phyloP scores from a whole-genome alignment of 2,888 invertebrate species.

The Sphaerophoria taeniata region DNA sequence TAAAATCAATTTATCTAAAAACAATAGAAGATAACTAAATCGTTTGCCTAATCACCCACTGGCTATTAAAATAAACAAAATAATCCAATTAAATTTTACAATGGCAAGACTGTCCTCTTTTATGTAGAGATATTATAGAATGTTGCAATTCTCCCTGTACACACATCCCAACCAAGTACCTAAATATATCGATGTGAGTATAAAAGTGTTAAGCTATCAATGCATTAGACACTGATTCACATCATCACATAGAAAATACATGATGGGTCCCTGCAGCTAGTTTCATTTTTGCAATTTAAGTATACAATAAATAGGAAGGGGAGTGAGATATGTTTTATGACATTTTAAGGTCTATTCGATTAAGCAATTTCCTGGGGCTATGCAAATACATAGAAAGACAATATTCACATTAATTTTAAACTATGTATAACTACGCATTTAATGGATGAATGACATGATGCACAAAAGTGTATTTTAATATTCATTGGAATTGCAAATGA shows the following conservation, averaged over 20 bases:
- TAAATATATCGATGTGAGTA: background rate
- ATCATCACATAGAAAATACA: slow-evolving; percentile 31
- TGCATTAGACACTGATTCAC: slow-evolving; percentile 60
- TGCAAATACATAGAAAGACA: slow-evolving; percentile 23
- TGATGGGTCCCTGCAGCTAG: slow-evolving; percentile 43
- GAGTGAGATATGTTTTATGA: slow-evolving; percentile 1
- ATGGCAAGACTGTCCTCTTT: slow-evolving; percentile 28
- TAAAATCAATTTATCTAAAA: slow-evolving; percentile 42
- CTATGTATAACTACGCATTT: slow-evolving; percentile 46
- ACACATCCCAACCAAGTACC: background rate
- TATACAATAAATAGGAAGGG: background rate
- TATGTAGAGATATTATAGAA: slow-evolving; percentile 5
- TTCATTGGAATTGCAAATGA: slow-evolving; percentile 60
- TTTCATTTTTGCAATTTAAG: slow-evolving; percentile 17
- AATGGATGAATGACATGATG: slow-evolving; percentile 27
- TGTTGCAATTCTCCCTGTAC: background rate
- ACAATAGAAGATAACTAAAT: slow-evolving; percentile 49
- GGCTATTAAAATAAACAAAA: slow-evolving; percentile 61
- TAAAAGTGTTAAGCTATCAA: slow-evolving; percentile 20
- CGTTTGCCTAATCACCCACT: slow-evolving; percentile 55
- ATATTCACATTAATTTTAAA: slow-evolving; percentile 59
- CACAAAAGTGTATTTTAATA: slow-evolving; percentile 48
- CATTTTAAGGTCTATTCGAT: slow-evolving; percentile 48
- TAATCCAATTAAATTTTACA: slow-evolving; percentile 68
- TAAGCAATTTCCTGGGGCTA: slow-evolving; percentile 43